Evolutionary conservation across 2,113 vertebrate species (phyloP).

Genomic region (Carassius auratus): DNA sequence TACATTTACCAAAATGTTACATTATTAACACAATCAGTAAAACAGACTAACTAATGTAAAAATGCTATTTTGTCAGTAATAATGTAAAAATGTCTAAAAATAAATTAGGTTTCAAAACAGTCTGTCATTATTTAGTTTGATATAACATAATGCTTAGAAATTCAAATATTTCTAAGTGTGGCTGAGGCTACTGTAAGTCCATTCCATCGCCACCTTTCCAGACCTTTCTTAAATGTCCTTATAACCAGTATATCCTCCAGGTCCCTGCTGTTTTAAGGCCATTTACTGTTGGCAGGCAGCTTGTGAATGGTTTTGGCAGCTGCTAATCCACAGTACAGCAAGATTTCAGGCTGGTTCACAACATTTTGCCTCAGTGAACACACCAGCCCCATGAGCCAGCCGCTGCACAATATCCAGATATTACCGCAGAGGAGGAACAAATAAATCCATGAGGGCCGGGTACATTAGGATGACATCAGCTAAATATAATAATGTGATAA

Average conservation of each 20-base stretch:
- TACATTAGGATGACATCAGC: neutral
- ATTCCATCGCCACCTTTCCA: neutral
- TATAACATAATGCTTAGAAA: neutral
- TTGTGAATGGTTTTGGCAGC: conserved; percentile 23
- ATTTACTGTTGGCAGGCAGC: conserved; percentile 1
- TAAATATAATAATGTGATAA: neutral
- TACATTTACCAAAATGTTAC: too few species aligned
- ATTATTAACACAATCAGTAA: neutral
- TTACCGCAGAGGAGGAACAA: conserved; percentile 1
- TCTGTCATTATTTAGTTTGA: neutral
- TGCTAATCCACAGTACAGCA: conserved; percentile 25
- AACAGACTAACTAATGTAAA: neutral
- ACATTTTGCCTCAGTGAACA: neutral
- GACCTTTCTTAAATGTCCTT: neutral
- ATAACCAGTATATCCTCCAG: neutral
- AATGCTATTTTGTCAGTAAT: neutral
- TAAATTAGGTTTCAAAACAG: neutral
- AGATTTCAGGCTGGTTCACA: conserved; percentile 13
- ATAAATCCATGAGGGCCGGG: neutral
- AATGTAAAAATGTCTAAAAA: neutral
- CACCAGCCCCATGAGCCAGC: neutral
- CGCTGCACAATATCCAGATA: neutral
- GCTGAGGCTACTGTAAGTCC: neutral
- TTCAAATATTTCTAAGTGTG: neutral
- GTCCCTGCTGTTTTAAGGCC: neutral